These are phyloP conservation scores for Chrysolina americana DNA, from an alignment of 2,888 invertebrate genomes.

Conservation along the genomic window DNA sequence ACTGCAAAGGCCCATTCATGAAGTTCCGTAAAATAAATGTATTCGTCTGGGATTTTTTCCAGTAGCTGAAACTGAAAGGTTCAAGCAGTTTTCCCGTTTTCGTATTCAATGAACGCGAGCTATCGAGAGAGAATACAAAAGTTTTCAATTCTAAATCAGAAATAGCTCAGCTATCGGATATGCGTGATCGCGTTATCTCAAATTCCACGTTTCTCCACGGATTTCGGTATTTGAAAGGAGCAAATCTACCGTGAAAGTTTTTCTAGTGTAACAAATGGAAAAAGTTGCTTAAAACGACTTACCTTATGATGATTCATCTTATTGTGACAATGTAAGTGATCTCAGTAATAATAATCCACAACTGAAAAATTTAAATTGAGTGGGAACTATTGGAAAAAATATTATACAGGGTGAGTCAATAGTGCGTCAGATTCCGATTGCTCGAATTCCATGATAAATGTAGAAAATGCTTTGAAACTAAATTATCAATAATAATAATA, in stretches of 20 bases:
- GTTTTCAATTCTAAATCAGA: slow-evolving; percentile 60
- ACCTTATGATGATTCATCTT: too few relatives aligned
- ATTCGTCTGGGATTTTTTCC: slow-evolving; percentile 8
- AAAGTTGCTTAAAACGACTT: too few relatives aligned
- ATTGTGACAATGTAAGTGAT: too few relatives aligned
- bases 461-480: too few relatives aligned
- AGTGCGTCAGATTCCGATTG: too few relatives aligned
- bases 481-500: too few relatives aligned
- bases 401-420: too few relatives aligned
- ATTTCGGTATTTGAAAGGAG: slow-evolving; percentile 31
- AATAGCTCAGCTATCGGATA: slow-evolving; percentile 60
- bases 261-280: not conserved
- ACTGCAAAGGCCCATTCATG: too few relatives aligned
- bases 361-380: too few relatives aligned
- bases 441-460: too few relatives aligned
- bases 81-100: slow-evolving; percentile 50
- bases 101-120: slow-evolving; percentile 58
- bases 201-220: slow-evolving; percentile 17
- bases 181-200: slow-evolving; percentile 58
- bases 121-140: slow-evolving; percentile 59
- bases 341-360: too few relatives aligned
- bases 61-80: slow-evolving; percentile 51
- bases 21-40: not conserved
- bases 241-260: slow-evolving; percentile 38
- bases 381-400: too few relatives aligned